Evolutionary conservation across 1,140 invertebrate genomes (phyloP).

Genomic region (Pogonus chalceus): DNA sequence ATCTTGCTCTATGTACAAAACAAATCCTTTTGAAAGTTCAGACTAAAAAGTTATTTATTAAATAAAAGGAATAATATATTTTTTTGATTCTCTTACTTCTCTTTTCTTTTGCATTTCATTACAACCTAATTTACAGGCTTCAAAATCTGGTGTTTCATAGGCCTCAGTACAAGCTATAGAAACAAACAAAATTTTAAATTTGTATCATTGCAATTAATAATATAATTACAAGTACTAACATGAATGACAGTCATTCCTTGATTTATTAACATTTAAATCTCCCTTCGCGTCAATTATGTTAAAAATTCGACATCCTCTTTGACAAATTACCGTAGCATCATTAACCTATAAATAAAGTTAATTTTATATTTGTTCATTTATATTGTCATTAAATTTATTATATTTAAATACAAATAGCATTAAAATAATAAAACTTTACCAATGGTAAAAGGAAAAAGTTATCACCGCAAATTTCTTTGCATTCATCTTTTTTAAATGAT

Average conservation of each 20-base stretch:
- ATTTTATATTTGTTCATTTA: neutral
- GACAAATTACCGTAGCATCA: conserved; percentile 20
- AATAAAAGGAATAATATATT: no score
- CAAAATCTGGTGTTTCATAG: conserved; percentile 16
- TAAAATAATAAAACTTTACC: conserved; percentile 2
- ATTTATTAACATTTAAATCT: conserved; percentile 17
- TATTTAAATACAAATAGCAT: no score
- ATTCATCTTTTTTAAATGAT: neutral
- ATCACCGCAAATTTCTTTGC: conserved; percentile 1
- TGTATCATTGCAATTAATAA: neutral
- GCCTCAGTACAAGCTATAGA: conserved; percentile 24
- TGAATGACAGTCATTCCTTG: conserved; percentile 19
- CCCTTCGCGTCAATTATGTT: conserved; percentile 21
- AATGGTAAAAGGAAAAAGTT: neutral
- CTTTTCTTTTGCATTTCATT: conserved; percentile 20
- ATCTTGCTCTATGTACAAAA: conserved; percentile 18
- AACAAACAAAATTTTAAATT: conserved; percentile 2
- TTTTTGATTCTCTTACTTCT: conserved; percentile 11
- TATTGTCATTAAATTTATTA: neutral
- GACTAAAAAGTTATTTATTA: no score
- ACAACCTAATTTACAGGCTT: conserved; percentile 21
- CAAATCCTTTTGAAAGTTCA: neutral
- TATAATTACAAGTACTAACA: conserved; percentile 21
- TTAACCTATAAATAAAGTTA: conserved; percentile 16
- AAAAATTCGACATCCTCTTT: conserved; percentile 24